phyloP scores from a whole-genome alignment of 2,888 invertebrate genomes.

The Sarcophaga caerulescens region DNA sequence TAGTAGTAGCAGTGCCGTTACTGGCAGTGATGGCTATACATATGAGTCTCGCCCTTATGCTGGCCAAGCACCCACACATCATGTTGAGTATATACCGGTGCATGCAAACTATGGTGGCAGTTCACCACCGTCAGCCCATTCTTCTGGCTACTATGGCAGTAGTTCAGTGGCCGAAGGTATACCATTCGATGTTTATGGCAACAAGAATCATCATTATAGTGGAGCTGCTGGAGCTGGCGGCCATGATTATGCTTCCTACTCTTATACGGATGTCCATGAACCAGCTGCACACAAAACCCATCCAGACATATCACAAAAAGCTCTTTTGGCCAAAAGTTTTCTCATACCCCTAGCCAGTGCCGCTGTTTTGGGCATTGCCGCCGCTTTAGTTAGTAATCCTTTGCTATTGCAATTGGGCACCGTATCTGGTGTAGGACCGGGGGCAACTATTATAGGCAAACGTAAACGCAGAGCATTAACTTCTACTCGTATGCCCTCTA shows the following conservation, averaged over 20 bases:
- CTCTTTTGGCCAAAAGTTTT: conserved; percentile 82
- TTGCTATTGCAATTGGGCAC: conserved; percentile 90
- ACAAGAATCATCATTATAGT: conserved; percentile 72
- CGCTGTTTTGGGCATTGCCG: conserved; percentile 90
- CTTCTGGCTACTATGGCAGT: conserved; percentile 70
- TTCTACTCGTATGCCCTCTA: conserved; percentile 8
- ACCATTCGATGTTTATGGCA: conserved; percentile 78
- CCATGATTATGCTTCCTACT: conserved; percentile 73
- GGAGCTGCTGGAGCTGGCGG: conserved; percentile 71
- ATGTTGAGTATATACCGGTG: conserved; percentile 54
- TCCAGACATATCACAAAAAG: conserved; percentile 75
- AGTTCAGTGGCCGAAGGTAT: conserved; percentile 72
- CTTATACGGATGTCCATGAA: conserved; percentile 67
- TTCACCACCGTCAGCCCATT: conserved; percentile 44
- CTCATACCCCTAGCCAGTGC: conserved; percentile 89
- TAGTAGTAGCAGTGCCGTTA: conserved; percentile 49
- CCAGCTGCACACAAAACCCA: conserved; percentile 74
- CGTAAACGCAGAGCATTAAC: conserved; percentile 69
- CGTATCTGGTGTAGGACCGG: conserved; percentile 83
- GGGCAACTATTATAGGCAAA: conserved; percentile 75
- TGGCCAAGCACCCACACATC: conserved; percentile 56
- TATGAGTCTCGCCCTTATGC: conserved; percentile 74
- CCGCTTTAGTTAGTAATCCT: conserved; percentile 89
- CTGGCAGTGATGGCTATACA: conserved; percentile 65
- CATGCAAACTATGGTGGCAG: conserved; percentile 37